Evolutionary conservation across 2,113 vertebrate genomes (phyloP).

Genomic region (Malaclemys terrapin): DNA sequence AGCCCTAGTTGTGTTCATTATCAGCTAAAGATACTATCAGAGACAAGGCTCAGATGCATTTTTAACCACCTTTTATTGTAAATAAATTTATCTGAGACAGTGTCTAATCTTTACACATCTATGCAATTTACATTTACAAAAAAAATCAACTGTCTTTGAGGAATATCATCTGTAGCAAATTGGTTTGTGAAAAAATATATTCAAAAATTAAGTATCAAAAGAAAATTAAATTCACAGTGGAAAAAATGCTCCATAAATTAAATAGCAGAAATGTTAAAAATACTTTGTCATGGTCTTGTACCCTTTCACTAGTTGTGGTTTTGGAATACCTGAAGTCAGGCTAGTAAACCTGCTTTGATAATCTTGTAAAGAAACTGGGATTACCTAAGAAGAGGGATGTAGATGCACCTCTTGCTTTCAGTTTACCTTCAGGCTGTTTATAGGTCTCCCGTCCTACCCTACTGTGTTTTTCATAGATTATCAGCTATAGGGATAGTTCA

Average conservation of each 20-base stretch:
- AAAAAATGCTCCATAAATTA: conserved; percentile 61
- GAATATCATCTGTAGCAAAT: conserved; percentile 45
- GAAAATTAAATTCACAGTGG: conserved; percentile 55
- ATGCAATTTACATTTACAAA: conserved; percentile 71
- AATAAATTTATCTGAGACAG: background rate
- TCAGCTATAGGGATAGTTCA: background rate
- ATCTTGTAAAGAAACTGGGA: rapidly evolving
- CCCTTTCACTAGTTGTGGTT: conserved; percentile 14
- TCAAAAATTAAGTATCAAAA: conserved; percentile 76
- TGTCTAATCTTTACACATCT: conserved; percentile 54
- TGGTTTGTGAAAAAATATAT: conserved; percentile 75
- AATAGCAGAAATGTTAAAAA: conserved; percentile 59
- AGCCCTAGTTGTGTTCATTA: background rate
- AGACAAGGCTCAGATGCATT: background rate
- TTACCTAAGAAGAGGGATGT: rapidly evolving
- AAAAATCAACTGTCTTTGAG: background rate
- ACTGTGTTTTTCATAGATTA: rapidly evolving
- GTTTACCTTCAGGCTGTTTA: rapidly evolving
- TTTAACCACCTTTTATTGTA: conserved; percentile 58
- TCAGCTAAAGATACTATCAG: background rate
- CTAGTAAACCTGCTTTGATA: background rate
- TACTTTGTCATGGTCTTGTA: conserved; percentile 15
- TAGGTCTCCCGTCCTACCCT: rapidly evolving
- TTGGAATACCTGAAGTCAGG: background rate
- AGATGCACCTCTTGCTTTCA: rapidly evolving